These are phyloP conservation scores for Tipula unca DNA, from an alignment of 2,888 invertebrate genomes.

Conservation along the genomic window DNA sequence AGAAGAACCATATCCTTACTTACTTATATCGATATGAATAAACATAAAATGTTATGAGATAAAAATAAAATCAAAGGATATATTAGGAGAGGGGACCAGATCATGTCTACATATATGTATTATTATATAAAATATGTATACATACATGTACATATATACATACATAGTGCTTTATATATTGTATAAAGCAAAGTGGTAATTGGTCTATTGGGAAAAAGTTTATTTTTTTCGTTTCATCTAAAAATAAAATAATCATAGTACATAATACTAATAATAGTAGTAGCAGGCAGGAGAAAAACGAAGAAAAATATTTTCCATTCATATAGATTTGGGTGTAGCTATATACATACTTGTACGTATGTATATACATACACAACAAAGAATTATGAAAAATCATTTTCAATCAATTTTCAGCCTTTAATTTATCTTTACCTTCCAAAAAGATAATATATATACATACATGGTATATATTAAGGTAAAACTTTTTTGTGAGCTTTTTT, in stretches of 20 bases:
- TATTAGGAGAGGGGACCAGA: background rate
- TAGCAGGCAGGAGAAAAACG: background rate
- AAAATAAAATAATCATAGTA: background rate
- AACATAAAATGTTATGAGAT: background rate
- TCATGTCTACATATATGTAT: background rate
- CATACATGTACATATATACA: background rate
- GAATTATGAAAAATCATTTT: background rate
- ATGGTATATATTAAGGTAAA: background rate
- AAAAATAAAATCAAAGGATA: conserved; percentile 14
- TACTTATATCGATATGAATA: conserved; percentile 4
- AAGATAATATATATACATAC: background rate
- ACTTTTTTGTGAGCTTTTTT: background rate
- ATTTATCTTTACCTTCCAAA: background rate
- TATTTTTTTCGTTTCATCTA: background rate
- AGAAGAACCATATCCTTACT: background rate
- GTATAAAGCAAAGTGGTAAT: background rate
- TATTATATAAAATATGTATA: too few species aligned
- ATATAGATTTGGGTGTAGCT: background rate
- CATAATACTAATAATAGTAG: background rate
- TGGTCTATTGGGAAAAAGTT: background rate
- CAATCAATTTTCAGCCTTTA: conserved; percentile 4
- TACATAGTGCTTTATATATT: background rate
- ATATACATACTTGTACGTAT: background rate
- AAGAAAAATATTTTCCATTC: background rate
- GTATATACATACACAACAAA: background rate